Percentiles rank a stretch among this genome's conserved stretches.
These are phyloP conservation scores for Drosophila sordidula DNA, from an alignment of 2,888 invertebrate species.

Conservation along the genomic window DNA sequence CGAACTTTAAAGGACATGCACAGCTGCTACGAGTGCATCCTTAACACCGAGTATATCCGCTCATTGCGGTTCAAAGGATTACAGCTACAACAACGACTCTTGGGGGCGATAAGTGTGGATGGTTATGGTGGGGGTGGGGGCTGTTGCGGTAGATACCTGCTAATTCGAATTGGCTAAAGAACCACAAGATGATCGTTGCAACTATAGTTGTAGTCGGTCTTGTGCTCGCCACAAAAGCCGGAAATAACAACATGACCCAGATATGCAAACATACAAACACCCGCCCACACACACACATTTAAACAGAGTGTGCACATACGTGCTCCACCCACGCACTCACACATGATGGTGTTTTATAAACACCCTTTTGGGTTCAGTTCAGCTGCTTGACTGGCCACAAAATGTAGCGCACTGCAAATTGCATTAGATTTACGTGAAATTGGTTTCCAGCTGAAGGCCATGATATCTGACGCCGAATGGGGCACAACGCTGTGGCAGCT, in stretches of 20 bases:
- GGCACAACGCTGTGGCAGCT: background rate
- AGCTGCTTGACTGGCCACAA: constrained; percentile 35
- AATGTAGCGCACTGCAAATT: constrained; percentile 42
- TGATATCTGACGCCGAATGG: constrained; percentile 7
- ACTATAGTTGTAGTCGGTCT: constrained; percentile 29
- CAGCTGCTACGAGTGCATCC: constrained; percentile 11
- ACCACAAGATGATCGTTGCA: constrained; percentile 64
- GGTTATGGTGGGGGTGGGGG: background rate
- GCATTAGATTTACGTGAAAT: constrained; percentile 31
- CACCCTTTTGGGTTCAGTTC: constrained; percentile 22
- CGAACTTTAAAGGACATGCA: constrained; percentile 59
- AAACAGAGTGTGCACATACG: background rate
- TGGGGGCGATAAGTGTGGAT: background rate
- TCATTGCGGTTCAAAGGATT: constrained; percentile 54
- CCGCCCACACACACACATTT: constrained; percentile 18
- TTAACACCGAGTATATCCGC: constrained; percentile 56
- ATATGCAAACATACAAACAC: constrained; percentile 44
- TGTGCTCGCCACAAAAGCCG: constrained; percentile 71
- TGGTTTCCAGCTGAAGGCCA: constrained; percentile 6
- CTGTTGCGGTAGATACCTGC: constrained; percentile 25
- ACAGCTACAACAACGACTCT: constrained; percentile 15
- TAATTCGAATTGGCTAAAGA: constrained; percentile 67
- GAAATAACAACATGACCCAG: constrained; percentile 76
- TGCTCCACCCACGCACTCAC: constrained; percentile 5
- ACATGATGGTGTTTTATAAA: constrained; percentile 34